phyloP scores from a whole-genome alignment of 2,113 vertebrate species.

The Poeciliopsis retropinna region DNA sequence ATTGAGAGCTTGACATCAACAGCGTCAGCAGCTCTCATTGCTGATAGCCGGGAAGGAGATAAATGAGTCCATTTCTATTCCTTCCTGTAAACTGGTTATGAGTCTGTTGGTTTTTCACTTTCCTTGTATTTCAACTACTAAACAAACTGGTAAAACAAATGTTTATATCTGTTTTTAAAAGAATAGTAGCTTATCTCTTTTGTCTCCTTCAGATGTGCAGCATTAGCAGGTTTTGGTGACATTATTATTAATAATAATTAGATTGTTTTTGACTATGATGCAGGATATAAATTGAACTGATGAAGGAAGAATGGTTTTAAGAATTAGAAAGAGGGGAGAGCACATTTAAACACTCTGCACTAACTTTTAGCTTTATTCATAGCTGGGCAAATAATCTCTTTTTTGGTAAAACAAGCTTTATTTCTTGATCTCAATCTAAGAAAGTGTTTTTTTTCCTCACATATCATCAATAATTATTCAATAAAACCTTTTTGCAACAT shows the following conservation, averaged over 20 bases:
- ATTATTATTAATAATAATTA: too few relatives aligned
- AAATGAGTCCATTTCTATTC: neutral
- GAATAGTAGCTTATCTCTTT: too few relatives aligned
- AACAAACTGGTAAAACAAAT: too few relatives aligned
- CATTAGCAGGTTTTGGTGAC: too few relatives aligned
- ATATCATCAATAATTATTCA: neutral
- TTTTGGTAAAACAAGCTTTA: slow-evolving; percentile 7
- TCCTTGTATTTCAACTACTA: too few relatives aligned
- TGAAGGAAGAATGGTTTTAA: neutral
- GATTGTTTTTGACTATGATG: too few relatives aligned
- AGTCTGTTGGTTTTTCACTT: too few relatives aligned
- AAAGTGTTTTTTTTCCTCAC: neutral
- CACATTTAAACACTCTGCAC: neutral
- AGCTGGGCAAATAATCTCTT: too few relatives aligned
- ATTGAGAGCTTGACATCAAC: neutral
- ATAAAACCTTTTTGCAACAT: neutral
- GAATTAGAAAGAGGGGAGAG: neutral
- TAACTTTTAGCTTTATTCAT: too few relatives aligned
- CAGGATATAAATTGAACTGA: neutral
- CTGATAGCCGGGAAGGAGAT: neutral
- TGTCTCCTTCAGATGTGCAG: too few relatives aligned
- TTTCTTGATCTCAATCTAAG: slow-evolving; percentile 19
- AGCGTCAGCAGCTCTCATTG: neutral
- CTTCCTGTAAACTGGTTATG: too few relatives aligned
- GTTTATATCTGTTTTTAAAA: too few relatives aligned